These are phyloP conservation scores for Indri indri DNA, from an alignment of 2,113 vertebrate genomes.

Conservation along the genomic window DNA sequence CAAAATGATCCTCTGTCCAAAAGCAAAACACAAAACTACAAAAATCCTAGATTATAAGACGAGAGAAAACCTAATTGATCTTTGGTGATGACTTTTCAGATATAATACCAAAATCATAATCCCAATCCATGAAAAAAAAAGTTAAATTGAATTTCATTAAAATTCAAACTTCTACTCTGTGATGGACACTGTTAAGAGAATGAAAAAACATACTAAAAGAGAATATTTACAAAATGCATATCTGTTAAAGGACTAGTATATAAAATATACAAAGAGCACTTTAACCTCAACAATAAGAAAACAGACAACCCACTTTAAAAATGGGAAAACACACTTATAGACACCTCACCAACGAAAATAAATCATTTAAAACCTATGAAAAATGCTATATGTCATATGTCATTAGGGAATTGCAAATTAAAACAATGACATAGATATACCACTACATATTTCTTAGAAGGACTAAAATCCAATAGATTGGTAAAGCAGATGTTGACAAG, in stretches of 20 bases:
- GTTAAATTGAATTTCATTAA: background rate
- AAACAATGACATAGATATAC: background rate
- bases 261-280: background rate
- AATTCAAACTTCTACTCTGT: background rate
- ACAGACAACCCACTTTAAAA: background rate
- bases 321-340: background rate
- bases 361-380: background rate
- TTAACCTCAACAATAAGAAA: background rate
- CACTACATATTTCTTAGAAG: background rate
- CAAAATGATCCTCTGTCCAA: background rate
- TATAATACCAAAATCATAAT: background rate
- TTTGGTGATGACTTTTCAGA: background rate
- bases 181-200: background rate
- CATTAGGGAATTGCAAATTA: background rate
- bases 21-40: background rate
- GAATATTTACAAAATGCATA: background rate
- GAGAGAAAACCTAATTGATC: background rate
- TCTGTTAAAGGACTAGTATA: background rate
- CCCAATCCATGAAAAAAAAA: background rate
- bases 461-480: background rate
- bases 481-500: background rate
- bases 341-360: background rate
- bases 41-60: background rate
- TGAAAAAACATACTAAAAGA: background rate
- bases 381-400: too few species aligned